These are phyloP conservation scores for Harpegnathos saltator DNA, from an alignment of 1,140 invertebrate genomes.

Conservation along the genomic window DNA sequence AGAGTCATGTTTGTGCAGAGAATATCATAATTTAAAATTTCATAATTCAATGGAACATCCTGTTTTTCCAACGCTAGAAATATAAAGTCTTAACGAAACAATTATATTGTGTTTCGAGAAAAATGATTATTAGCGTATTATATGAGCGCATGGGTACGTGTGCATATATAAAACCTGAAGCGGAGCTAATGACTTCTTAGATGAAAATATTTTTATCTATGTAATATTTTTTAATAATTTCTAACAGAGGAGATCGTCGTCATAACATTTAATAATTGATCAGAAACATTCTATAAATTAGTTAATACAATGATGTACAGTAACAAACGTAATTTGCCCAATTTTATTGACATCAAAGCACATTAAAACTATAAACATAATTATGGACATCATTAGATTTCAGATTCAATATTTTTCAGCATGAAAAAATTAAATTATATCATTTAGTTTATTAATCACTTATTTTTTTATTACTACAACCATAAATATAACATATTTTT, in stretches of 20 bases:
- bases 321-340: conserved; percentile 10
- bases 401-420: conserved; percentile 16
- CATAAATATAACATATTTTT: conserved; percentile 8
- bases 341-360: conserved; percentile 8
- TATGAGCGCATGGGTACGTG: not conserved
- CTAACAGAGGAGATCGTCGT: not conserved
- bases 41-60: conserved; percentile 14
- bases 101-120: not conserved
- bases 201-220: conserved; percentile 1
- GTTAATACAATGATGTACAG: conserved; percentile 3
- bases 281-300: not conserved
- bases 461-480: conserved; percentile 1
- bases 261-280: conserved; percentile 10
- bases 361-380: not conserved
- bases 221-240: conserved; percentile 10
- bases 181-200: conserved; percentile 2
- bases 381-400: not conserved
- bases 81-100: conserved; percentile 7
- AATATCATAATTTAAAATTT: conserved; percentile 19
- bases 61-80: conserved; percentile 42
- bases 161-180: not conserved
- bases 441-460: conserved; percentile 31
- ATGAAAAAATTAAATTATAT: conserved; percentile 9
- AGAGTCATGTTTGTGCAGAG: conserved; percentile 11
- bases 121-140: not conserved